phyloP scores from a whole-genome alignment of 1,140 invertebrate species.

The Adoxophyes honmai region DNA sequence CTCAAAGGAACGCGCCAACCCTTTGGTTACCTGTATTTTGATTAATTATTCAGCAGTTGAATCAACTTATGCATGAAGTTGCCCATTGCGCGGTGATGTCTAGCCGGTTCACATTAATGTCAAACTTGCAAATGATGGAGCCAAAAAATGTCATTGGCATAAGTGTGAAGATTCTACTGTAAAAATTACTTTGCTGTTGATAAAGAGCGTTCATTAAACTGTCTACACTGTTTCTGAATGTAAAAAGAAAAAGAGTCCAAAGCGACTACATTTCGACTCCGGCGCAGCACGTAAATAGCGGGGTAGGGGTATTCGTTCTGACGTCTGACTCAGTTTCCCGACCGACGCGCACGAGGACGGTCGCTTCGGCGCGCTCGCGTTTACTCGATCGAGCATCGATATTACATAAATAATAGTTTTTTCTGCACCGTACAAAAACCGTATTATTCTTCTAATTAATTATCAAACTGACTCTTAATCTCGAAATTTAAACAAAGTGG shows the following conservation, averaged over 20 bases:
- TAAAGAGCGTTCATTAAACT: too few species aligned
- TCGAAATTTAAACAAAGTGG: slow-evolving; percentile 11
- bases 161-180: too few species aligned
- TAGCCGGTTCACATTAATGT: too few species aligned
- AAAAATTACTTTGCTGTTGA: too few species aligned
- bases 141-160: too few species aligned
- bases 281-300: slow-evolving; percentile 14
- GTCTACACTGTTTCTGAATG: slow-evolving; percentile 1
- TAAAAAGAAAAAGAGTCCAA: slow-evolving; percentile 17
- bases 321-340: slow-evolving; percentile 36
- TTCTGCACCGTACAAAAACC: slow-evolving; percentile 21
- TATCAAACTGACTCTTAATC: slow-evolving; percentile 8
- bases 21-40: too few species aligned
- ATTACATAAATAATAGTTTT: slow-evolving; percentile 43
- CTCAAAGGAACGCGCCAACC: too few species aligned
- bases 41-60: too few species aligned
- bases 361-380: slow-evolving; percentile 23
- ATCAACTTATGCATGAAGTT: too few species aligned
- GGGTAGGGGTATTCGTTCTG: not conserved
- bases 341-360: slow-evolving; percentile 30
- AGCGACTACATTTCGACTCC: too few species aligned
- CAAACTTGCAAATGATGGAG: too few species aligned
- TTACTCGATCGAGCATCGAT: slow-evolving; percentile 8
- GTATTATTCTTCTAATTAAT: slow-evolving; percentile 16
- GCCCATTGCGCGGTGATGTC: too few species aligned